Base-by-base conservation (phyloP, 2,888 invertebrate species). In the Carterocephalus palaemon region DNA sequence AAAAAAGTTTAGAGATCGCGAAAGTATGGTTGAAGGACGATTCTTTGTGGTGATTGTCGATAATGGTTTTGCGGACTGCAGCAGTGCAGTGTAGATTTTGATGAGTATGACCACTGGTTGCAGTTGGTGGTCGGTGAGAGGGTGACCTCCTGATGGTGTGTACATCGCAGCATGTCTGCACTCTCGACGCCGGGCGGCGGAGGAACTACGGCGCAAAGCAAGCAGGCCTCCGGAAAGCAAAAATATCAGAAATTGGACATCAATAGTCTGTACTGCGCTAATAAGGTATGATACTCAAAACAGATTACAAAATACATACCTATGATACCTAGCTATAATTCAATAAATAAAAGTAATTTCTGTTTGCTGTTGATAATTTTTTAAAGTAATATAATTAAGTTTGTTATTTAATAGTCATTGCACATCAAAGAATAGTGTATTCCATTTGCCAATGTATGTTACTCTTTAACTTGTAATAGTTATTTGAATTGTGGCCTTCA, bases 161-260 rank as follows among this genome's bases (percentile, higher is more conserved):
- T 93, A 93, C 93, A 92, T 92, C 93, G 93, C 95, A 95, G 94
- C 92, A 96, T 96, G 95, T 95, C 95, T 93, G 93, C 95, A 93
- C 92, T 93, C 92, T 93, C 95, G 89, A 94, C 95, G 92, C 91
- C 92, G 92, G 78, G 88, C 84, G 87, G 88, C 85, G 88, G 87
- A 78, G 85, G 84, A 61, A 84, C 79, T 82, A 83, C 86, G 82
- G 80, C 85, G 84, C 86, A 86, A 81, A 81, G 77, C 82, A 87
- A 86, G 84, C 84, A 86, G 77, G 83, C 85, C 81, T 79, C 87
- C 78, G 92, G 92, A 90, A 97, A 97, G 92, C 92, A 94, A 88
- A 98, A 96, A 91, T 98, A 92, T 91, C 95, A 96, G 88, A 94
- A 96, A 81, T 92, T 98, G 90, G 97, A 98, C 91, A 97, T 98